These are phyloP conservation scores for Ellobius talpinus DNA, from an alignment of 2,113 vertebrate genomes.

Conservation along the genomic window DNA sequence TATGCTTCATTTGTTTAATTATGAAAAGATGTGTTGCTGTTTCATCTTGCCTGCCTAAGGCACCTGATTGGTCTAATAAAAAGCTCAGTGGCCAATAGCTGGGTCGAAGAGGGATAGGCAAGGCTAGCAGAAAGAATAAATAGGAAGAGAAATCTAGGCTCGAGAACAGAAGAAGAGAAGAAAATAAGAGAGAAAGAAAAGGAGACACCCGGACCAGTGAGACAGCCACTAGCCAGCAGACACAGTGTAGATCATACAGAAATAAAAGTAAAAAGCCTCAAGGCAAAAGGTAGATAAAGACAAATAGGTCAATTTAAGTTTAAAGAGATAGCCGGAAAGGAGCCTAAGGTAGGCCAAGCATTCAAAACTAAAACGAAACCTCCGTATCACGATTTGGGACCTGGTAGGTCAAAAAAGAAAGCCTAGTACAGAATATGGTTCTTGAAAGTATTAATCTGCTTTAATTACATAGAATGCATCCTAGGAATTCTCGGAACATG, in stretches of 20 bases:
- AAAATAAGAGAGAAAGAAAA: background rate
- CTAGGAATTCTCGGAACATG: background rate
- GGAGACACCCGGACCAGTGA: background rate
- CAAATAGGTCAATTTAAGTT: background rate
- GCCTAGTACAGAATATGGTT: background rate
- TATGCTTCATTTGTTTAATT: background rate
- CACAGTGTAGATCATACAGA: background rate
- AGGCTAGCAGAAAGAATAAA: background rate
- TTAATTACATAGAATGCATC: constrained; percentile 46
- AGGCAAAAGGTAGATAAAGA: background rate
- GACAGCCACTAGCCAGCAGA: background rate
- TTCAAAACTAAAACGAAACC: background rate
- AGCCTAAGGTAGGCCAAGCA: background rate
- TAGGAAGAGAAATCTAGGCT: background rate
- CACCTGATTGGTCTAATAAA: background rate
- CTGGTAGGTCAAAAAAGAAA: background rate
- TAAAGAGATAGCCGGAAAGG: background rate
- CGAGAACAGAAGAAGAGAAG: background rate
- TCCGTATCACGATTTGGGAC: background rate
- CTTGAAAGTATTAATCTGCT: background rate
- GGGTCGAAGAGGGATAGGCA: background rate
- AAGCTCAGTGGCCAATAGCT: background rate
- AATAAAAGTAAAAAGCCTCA: background rate
- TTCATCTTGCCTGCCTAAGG: background rate
- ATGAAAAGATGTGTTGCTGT: background rate